Evolutionary conservation across 2,888 invertebrate genomes (phyloP), one percentile per base, ranked within the genome.

Genomic region (Salpingus planirostris): DNA sequence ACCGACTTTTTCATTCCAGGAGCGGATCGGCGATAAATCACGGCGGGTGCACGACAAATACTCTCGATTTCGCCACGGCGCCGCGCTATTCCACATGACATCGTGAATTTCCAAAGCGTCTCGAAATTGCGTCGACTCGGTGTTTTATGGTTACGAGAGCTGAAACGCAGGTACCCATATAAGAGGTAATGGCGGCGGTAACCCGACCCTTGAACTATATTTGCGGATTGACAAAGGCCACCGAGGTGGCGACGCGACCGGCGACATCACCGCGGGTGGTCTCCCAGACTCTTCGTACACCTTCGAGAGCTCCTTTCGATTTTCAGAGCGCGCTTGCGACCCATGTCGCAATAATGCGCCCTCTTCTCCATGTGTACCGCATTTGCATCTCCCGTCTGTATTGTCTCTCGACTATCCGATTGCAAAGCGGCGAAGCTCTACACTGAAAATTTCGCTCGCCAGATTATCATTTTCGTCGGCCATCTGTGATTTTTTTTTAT

Each of bases 181-280:
- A n/a, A n/a, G n/a, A n/a, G n/a, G n/a, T n/a, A n/a, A n/a, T n/a
- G n/a, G n/a, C n/a, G 31, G 33, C 37, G 34, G 37, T 37, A 37
- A 36, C 21, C 31, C 32, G 33, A 40, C 35, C 31, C 36, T 36
- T 36, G 35, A 36, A 24, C 30, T 24, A 41, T 36, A 41, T 38
- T 41, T 38, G 41, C 41, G 27, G 33, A 41, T 31, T 38, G 41
- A 41, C 38, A 41, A 41, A 38, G 41, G 29, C 41, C 41, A 41
- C 41, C 41, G 36, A 36, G 26, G 40, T 36, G 41, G 36, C 36
- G 31, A 38, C 29, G 21, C 33, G 24, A 33, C 30, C 22, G 31
- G 37, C 38, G 38, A 46, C 40, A 37, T 36, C 44, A 23, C 27
- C 14, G 24, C 42, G 44, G 46, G 46, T 46, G 46, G 46, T 44